Base-by-base conservation (phyloP, 2,113 vertebrate genomes). In the Lagopus muta region DNA sequence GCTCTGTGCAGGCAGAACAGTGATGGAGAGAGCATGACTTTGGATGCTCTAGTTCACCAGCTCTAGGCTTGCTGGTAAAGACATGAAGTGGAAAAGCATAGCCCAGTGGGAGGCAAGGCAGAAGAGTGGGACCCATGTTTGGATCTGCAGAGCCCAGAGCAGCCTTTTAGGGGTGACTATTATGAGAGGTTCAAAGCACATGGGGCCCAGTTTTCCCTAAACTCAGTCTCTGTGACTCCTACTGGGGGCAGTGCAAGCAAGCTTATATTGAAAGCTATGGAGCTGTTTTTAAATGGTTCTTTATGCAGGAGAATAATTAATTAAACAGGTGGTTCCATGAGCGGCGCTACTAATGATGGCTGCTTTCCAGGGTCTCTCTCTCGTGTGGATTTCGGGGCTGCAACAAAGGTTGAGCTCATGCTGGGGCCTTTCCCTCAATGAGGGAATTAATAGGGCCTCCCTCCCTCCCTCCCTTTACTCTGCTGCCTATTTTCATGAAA, bases 321-420 rank as follows among this genome's bases (percentile, higher is more conserved):
- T 96, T 94, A 95, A 96, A 96, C 95, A 96, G 96, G 96, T 96
- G 95, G 94, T 96, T 96, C 95, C 70, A 48, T 90, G 94, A 91
- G 82, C 73, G 1, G 92, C 88, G 69, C 90, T 96, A 81, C 93
- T 96, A 96, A 96, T 95, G 92, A 95, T 96, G 96, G 96, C 95
- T 96, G 93, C 90, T 90, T 96, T 96, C 96, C 96, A 96, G 95
- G 93, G 75, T 95, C 94, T 94, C 86, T 96, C 86, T 96, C 90
- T 96, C 86, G 73, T 96, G 95, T 96, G 92, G 95, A 92, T 96
- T 96, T 96, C 95, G 88, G 93, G 90, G 86, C 95, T 88, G 73
- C 90, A 96, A 96, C 96, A 96, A 96, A 96, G 93, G 95, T 96
- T 96, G 95, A 93, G 76, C 95, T 96, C 96, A 95, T 19, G 95